Evolutionary conservation across 2,113 vertebrate genomes (phyloP), one percentile per base, ranked within the genome.

Genomic region (Platanista minor): DNA sequence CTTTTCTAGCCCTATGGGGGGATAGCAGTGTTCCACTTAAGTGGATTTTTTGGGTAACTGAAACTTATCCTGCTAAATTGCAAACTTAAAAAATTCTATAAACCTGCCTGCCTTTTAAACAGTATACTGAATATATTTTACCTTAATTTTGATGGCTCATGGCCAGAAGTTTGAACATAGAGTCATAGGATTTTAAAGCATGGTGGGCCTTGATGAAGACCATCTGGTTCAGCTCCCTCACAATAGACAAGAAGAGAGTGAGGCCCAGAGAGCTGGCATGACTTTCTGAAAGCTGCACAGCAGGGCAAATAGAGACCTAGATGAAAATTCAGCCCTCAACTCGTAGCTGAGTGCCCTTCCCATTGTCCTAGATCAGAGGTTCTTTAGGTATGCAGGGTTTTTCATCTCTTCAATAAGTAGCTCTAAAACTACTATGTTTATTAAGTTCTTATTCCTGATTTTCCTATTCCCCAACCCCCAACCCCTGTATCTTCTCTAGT

Each of bases 31-130:
- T 90, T 95, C 75, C 57, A 69, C 41, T 10, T 62, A 85, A 96
- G 46, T 57, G 33, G 67, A 86, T 95, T 96, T 96, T 97, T 80
- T n/a, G 61, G 87, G 41, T 94, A 94, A 93, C 14, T 85, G 87
- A 97, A 95, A 87, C 6, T 77, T 94, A 74, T 11, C 27, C 23
- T 75, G 69, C 54, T 84, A 92, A 90, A 52, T 41, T 69, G 57
- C 43, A 92, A 81, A 88, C 54, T 85, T 84, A 29, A 81, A 88
- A 46, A 69, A 72, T 69, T 52, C 15, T 52, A 52, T 52, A 52
- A 52, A 8, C 11, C 31, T 86, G 18, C 80, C 62, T 93, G 21
- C 21, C 71, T 92, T 91, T 95, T 41, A 83, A 89, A 91, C 87
- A 74, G 33, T 41, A 39, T 6, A 89, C 41, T 54, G 67, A 86